A percentile compares a stretch with the other conserved stretches of the same genome.
These are phyloP conservation scores for human DNA, from an alignment of 2,113 vertebrate species.

Conservation along the genomic window DNA sequence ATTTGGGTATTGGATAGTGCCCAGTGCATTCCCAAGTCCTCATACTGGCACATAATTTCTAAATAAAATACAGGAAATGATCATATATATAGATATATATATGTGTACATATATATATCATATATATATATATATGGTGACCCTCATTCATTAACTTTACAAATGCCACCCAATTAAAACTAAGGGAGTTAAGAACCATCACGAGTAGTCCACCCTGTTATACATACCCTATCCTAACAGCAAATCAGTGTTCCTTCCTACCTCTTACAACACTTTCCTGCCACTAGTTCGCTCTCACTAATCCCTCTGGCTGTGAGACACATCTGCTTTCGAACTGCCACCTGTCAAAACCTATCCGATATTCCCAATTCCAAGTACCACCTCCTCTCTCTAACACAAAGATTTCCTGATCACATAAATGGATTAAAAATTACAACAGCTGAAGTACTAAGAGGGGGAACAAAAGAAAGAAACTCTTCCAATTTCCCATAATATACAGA, in stretches of 20 bases:
- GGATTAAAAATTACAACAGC: not conserved
- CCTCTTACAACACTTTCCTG: not conserved
- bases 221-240: not conserved
- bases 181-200: not conserved
- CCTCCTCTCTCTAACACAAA: not conserved
- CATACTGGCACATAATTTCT: not conserved
- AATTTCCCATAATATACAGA: not conserved
- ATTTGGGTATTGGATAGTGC: not conserved
- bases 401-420: not conserved
- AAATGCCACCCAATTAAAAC: not conserved
- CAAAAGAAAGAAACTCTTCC: not conserved
- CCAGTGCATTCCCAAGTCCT: not conserved
- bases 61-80: not conserved
- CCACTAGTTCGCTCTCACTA: not conserved
- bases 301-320: not conserved
- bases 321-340: not conserved
- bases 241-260: not conserved
- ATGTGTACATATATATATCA: no score
- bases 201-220: not conserved
- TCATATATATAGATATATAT: not conserved
- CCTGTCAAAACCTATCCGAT: not conserved
- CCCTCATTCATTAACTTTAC: slow-evolving; percentile 17
- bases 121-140: not conserved
- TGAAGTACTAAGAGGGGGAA: not conserved
- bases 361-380: slow-evolving; percentile 29